phyloP scores from a whole-genome alignment of 2,113 vertebrate species.

The Spheniscus mendiculus region DNA sequence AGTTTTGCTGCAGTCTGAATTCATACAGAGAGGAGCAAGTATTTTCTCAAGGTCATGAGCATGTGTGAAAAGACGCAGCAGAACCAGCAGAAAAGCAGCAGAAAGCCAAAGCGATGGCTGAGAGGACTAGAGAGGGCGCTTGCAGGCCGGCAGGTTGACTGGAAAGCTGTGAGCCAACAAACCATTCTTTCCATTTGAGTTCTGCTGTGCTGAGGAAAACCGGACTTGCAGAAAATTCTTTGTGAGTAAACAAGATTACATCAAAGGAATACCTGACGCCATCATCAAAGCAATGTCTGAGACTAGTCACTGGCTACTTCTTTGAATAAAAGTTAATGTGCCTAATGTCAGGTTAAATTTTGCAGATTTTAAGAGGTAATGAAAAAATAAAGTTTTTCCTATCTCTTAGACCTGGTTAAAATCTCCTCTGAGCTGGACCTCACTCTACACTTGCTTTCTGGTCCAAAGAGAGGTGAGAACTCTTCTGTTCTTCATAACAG shows the following conservation, averaged over 20 bases:
- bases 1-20: background rate
- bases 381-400: background rate
- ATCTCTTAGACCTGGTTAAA: background rate
- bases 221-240: background rate
- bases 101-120: background rate
- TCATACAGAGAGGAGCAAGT: fast-evolving
- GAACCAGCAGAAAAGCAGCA: background rate
- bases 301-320: background rate
- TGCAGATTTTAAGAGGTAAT: background rate
- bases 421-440: background rate
- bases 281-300: conserved; percentile 1
- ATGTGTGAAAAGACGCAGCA: background rate
- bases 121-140: background rate
- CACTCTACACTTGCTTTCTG: background rate
- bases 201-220: no score
- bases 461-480: background rate
- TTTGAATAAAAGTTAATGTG: background rate
- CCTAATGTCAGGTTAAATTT: background rate
- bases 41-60: background rate
- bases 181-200: no score
- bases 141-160: background rate
- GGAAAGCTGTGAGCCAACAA: background rate
- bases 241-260: background rate
- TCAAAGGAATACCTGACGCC: conserved; percentile 40
- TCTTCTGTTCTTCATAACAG: background rate